phyloP scores from a whole-genome alignment of 2,888 invertebrate genomes.

The Dusona sp. region DNA sequence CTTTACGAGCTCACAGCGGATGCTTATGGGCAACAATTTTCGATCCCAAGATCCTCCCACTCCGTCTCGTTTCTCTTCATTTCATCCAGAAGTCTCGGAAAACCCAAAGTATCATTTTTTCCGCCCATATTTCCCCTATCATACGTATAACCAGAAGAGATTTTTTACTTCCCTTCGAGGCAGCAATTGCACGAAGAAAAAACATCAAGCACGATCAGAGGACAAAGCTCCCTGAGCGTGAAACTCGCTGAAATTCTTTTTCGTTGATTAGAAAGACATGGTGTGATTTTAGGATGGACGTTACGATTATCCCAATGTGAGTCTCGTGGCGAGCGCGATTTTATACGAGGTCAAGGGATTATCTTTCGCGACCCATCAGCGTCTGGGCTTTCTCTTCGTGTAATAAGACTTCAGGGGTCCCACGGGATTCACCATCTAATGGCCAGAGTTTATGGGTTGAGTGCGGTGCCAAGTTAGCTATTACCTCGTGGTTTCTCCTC shows the following conservation, averaged over 20 bases:
- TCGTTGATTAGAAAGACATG: constrained; percentile 33
- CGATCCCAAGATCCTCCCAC: constrained; percentile 53
- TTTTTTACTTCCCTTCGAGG: neutral
- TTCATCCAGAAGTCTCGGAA: constrained; percentile 12
- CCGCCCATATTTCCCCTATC: neutral
- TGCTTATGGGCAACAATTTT: constrained; percentile 53
- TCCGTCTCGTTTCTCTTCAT: constrained; percentile 54
- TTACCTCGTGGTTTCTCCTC: constrained; percentile 68
- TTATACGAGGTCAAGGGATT: constrained; percentile 68
- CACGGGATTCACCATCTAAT: constrained; percentile 70
- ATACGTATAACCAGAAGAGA: neutral
- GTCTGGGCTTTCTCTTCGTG: constrained; percentile 67
- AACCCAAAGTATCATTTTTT: neutral
- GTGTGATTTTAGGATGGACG: constrained; percentile 40
- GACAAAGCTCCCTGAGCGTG: neutral
- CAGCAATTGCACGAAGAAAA: neutral
- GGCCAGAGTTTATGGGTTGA: constrained; percentile 71
- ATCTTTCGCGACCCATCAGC: constrained; percentile 70
- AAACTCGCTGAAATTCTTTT: constrained; percentile 46
- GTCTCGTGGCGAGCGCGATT: constrained; percentile 56
- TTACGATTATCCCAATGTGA: constrained; percentile 58
- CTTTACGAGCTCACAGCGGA: constrained; percentile 44
- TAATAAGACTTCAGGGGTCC: constrained; percentile 71
- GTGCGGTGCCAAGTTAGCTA: constrained; percentile 72
- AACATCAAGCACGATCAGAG: constrained; percentile 24